Evolutionary conservation across 2,113 vertebrate genomes (phyloP).

Genomic region (Microtus ochrogaster): DNA sequence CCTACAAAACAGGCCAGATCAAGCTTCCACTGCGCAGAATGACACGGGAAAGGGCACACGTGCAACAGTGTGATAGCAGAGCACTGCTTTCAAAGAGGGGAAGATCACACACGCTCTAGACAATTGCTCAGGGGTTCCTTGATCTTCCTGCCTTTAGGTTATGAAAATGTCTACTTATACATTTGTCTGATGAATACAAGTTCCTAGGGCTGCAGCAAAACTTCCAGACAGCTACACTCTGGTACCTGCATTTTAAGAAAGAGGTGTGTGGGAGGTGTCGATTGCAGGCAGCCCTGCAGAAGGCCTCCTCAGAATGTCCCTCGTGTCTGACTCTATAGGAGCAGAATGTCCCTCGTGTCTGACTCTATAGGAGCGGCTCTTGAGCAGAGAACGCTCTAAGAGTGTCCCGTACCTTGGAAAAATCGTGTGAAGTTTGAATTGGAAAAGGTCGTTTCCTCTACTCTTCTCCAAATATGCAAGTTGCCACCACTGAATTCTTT

Average conservation of each 20-base stretch:
- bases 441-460: not conserved
- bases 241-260: not conserved
- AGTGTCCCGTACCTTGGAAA: slow-evolving; percentile 6
- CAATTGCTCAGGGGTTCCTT: not conserved
- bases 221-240: not conserved
- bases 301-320: not conserved
- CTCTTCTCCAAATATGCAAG: not conserved
- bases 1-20: not conserved
- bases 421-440: slow-evolving; percentile 51
- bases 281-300: not conserved
- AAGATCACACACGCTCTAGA: not conserved
- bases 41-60: not conserved
- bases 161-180: not conserved
- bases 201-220: not conserved
- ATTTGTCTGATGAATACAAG: not conserved
- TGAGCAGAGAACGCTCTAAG: not conserved
- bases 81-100: slow-evolving; percentile 26
- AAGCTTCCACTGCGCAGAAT: not conserved
- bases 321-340: too few relatives aligned
- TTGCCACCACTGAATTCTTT: slow-evolving; percentile 19
- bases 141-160: not conserved
- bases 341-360: not conserved
- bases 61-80: not conserved
- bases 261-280: not conserved
- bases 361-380: not conserved